phyloP scores from a whole-genome alignment of 2,888 invertebrate species.

The Eledone cirrhosa region DNA sequence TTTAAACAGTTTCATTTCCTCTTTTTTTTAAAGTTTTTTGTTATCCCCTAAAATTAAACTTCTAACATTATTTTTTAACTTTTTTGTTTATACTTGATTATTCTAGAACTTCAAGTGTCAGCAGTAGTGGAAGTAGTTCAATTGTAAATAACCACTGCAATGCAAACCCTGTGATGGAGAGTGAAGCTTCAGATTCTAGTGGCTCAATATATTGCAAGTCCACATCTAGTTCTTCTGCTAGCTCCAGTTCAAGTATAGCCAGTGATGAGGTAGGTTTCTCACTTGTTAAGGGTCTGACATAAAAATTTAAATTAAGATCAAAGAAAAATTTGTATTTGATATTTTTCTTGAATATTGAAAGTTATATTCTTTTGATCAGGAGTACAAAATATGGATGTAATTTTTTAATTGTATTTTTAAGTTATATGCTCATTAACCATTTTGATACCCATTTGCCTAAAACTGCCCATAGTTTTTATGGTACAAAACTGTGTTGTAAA shows the following conservation, averaged over 20 bases:
- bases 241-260: constrained; percentile 50
- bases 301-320: neutral
- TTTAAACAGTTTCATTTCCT: too few species aligned
- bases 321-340: neutral
- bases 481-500: too few species aligned
- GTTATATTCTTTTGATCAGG: too few species aligned
- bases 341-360: too few species aligned
- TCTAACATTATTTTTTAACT: neutral
- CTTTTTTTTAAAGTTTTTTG: too few species aligned
- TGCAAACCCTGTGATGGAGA: constrained; percentile 37
- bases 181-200: constrained; percentile 56
- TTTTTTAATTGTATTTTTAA: neutral
- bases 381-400: neutral
- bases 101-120: constrained; percentile 13
- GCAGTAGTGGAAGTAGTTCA: neutral
- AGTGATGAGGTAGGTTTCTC: constrained; percentile 56
- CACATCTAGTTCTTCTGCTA: constrained; percentile 47
- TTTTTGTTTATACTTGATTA: neutral
- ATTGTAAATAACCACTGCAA: neutral
- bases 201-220: constrained; percentile 57
- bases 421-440: too few species aligned
- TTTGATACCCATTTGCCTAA: too few species aligned
- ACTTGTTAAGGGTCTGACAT: neutral
- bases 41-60: too few species aligned
- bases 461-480: too few species aligned